Evolutionary conservation across 2,113 vertebrate species (phyloP), one percentile per base, ranked within the genome.

Genomic region (Setophaga petechia): DNA sequence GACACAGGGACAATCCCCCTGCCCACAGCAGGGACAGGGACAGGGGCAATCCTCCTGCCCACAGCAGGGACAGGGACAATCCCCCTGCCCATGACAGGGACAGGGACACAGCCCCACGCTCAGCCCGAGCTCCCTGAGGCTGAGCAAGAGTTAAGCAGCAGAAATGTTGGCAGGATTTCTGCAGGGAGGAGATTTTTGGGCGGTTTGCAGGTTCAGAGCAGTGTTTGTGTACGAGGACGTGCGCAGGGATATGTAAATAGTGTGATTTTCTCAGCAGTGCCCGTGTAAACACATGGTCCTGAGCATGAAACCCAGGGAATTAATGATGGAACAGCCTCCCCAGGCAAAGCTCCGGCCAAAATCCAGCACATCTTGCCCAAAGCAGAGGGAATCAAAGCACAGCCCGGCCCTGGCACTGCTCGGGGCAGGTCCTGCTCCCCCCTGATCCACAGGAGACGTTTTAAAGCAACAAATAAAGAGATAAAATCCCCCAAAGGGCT

Each of bases 391-490:
- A 67, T 49, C 58, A 33, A 22, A 82, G 61, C 35, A 2, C 2
- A 2, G 0, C 55, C 57, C 16, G 0, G 49, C 28, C 61, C 58
- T 15, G 3, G 74, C 86, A 37, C 66, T 0, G 5, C 66, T 49
- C 22, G 4, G 62, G 76, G 80, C 46, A 81, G 76, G 84, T 62
- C 47, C 44, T 4, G 33, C 74, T 43, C 49, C 55, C 20, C 71
- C 1, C 21, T 0, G 7, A 35, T 8, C 4, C 4, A 55, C 18
- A 21, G 1, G n/a, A 7, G 39, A 33, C 2, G 0, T 37, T 68
- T 52, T 9, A 66, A 44, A 89, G n/a, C 31, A 62, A 52, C 5
- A 73, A 66, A 73, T 11, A 33, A 35, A 55, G 43, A 47, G 35
- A 24, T 41, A 58, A 71, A 65, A 61, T 12, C 4, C 30, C 61